A percentile compares a stretch with the other conserved stretches of the same genome.
Conservation (phyloP, 2,113 vertebrate genomes). For the Pithys albifrons region DNA sequence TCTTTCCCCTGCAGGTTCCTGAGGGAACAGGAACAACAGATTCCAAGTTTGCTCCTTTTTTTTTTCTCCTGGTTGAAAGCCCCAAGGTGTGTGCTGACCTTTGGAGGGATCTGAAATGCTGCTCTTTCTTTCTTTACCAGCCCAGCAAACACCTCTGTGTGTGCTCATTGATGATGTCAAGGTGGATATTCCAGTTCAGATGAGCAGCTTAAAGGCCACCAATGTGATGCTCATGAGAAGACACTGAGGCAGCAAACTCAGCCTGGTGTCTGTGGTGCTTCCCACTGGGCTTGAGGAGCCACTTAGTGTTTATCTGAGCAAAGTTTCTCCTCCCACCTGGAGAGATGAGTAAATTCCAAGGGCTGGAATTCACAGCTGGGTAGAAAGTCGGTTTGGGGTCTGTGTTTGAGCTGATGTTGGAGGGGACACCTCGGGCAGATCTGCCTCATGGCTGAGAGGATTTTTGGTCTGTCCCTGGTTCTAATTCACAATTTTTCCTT, state of each 20-base stretch:
- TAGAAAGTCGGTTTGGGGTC: neutral
- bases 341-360: neutral
- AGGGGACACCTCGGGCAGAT: neutral
- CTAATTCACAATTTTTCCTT: neutral
- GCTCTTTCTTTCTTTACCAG: neutral
- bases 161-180: neutral
- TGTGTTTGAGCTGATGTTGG: neutral
- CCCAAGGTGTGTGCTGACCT: neutral
- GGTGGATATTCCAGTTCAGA: neutral
- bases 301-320: neutral
- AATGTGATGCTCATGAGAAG: neutral
- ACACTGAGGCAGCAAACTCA: neutral
- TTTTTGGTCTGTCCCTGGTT: neutral
- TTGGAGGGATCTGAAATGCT: neutral
- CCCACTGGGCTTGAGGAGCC: neutral
- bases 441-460: neutral
- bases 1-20: neutral
- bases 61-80: neutral
- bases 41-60: too few species aligned
- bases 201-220: neutral
- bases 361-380: neutral
- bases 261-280: neutral
- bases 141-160: neutral
- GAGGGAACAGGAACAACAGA: neutral
- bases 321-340: neutral